A percentile compares a stretch with the other conserved stretches of the same genome.
phyloP scores from a whole-genome alignment of 2,113 vertebrate genomes.

The Arothron firmamentum region DNA sequence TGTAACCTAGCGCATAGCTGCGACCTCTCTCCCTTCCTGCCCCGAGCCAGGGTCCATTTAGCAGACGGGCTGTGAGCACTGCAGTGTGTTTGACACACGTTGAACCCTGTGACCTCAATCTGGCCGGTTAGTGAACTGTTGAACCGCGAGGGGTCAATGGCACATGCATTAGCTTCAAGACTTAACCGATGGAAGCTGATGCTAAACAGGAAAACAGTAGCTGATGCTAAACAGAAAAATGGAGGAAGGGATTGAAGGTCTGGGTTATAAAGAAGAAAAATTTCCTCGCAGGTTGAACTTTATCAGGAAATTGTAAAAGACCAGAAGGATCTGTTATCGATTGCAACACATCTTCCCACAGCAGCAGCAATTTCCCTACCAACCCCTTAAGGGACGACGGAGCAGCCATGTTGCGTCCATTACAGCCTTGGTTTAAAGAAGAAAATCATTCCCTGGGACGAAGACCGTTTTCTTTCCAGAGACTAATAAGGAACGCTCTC shows the following conservation, averaged over 20 bases:
- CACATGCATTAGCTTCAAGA: slow-evolving; percentile 11
- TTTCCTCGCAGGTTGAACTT: not conserved
- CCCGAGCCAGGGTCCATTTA: slow-evolving; percentile 27
- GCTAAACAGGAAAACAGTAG: not conserved
- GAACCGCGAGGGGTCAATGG: slow-evolving; percentile 6
- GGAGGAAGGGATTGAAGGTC: not conserved
- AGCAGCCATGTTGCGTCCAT: not conserved
- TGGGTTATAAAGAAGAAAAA: not conserved
- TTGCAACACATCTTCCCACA: not conserved
- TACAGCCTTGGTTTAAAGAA: not conserved
- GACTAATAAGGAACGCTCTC: too few species aligned
- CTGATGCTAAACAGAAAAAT: too few species aligned
- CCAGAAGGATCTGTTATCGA: slow-evolving; percentile 1
- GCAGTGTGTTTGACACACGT: slow-evolving; percentile 22
- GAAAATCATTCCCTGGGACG: not conserved
- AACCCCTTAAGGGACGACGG: not conserved
- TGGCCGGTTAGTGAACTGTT: slow-evolving; percentile 15
- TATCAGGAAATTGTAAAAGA: not conserved
- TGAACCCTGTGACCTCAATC: slow-evolving; percentile 12
- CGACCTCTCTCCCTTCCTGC: slow-evolving; percentile 27
- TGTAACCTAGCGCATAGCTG: slow-evolving; percentile 19
- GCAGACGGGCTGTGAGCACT: slow-evolving; percentile 26
- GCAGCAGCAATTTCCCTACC: not conserved
- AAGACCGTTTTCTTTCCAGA: not conserved
- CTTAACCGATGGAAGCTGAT: not conserved